phyloP scores from a whole-genome alignment of 2,113 vertebrate species.

The Phainopepla nitens region DNA sequence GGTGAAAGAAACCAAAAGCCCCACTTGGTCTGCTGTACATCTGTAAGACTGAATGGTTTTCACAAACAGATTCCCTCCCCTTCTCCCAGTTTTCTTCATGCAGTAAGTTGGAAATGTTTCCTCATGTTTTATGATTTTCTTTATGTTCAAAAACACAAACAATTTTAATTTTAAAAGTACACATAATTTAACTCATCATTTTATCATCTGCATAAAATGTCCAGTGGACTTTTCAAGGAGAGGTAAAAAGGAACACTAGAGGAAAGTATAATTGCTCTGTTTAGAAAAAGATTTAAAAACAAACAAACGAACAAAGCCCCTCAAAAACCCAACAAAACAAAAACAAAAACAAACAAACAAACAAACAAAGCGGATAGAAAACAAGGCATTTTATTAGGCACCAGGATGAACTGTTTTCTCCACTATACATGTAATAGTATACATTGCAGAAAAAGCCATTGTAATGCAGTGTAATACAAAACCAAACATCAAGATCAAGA shows the following conservation, averaged over 20 bases:
- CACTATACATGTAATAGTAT: background rate
- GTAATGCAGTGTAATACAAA: background rate
- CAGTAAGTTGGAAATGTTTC: background rate
- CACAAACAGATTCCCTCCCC: background rate
- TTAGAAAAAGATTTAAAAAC: background rate
- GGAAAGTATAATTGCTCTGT: background rate
- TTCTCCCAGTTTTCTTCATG: background rate
- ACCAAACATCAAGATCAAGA: background rate
- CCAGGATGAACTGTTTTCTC: background rate
- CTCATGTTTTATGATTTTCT: rapidly evolving
- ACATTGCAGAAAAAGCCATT: background rate
- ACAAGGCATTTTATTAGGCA: background rate
- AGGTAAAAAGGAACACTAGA: background rate
- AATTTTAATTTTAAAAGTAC: background rate
- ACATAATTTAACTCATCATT: background rate
- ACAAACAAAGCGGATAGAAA: background rate
- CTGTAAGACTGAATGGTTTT: background rate
- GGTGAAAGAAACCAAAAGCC: background rate
- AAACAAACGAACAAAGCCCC: background rate
- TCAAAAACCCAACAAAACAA: too few relatives aligned
- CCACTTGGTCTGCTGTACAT: background rate
- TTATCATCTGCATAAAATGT: background rate
- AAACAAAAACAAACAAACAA: too few relatives aligned
- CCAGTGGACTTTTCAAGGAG: background rate
- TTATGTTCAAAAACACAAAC: background rate